Conservation (phyloP, 1,140 invertebrate species). For the Trachymyrmex septentrionalis region DNA sequence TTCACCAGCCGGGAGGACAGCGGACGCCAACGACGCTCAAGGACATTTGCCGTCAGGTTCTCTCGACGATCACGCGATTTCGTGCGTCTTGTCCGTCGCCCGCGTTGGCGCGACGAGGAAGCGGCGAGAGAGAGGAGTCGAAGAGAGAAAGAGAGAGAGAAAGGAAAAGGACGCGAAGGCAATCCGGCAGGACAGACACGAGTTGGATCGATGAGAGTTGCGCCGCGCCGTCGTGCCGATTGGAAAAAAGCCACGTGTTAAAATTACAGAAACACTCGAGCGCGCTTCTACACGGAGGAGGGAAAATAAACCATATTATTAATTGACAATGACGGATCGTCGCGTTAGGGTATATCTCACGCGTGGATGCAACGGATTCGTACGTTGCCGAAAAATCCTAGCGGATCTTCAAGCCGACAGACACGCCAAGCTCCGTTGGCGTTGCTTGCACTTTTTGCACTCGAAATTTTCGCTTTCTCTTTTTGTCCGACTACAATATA, state of each 20-base stretch:
- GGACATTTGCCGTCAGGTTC: constrained; percentile 26
- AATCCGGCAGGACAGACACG: neutral
- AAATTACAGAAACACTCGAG: neutral
- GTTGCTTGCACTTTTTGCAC: too few relatives aligned
- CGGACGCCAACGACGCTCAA: constrained; percentile 37
- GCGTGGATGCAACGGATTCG: neutral
- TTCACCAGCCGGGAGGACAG: neutral
- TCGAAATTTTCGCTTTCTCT: too few relatives aligned
- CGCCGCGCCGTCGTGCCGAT: neutral
- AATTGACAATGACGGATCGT: neutral
- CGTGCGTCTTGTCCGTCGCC: constrained; percentile 5
- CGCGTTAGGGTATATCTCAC: neutral
- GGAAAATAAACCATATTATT: neutral
- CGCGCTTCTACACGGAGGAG: too few relatives aligned
- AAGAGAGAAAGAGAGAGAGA: neutral
- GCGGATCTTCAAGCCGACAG: neutral
- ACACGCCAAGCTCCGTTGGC: neutral
- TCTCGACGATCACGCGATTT: constrained; percentile 50
- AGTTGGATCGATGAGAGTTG: constrained; percentile 28
- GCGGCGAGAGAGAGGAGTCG: neutral
- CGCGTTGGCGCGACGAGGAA: constrained; percentile 3
- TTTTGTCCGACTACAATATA: too few relatives aligned
- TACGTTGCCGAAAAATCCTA: neutral
- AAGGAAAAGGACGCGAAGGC: neutral
- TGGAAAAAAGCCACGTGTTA: constrained; percentile 32